These are phyloP conservation scores for Trichonephila inaurata DNA, from an alignment of 1,140 invertebrate genomes.

Conservation along the genomic window DNA sequence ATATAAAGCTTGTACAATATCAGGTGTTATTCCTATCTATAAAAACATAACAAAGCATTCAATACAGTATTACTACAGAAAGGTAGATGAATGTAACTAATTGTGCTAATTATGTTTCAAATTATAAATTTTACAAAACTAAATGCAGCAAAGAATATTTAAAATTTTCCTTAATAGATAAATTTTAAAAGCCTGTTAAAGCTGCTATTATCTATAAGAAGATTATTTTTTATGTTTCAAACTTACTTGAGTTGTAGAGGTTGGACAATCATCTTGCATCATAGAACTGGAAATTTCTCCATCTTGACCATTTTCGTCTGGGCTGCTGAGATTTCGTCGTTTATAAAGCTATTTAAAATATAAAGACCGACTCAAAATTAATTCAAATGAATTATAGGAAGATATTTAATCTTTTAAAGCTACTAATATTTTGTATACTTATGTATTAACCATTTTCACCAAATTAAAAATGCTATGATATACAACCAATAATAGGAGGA, in stretches of 20 bases:
- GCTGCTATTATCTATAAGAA: too few relatives aligned
- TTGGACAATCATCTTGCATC: conserved; percentile 61
- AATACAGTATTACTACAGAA: too few relatives aligned
- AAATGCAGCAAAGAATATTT: not conserved
- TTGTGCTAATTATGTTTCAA: too few relatives aligned
- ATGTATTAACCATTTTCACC: too few relatives aligned
- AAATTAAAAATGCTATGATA: too few relatives aligned
- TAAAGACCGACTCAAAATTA: not conserved
- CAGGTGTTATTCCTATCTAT: conserved; percentile 83
- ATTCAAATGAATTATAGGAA: too few relatives aligned
- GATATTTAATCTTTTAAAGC: too few relatives aligned
- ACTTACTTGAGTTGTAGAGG: conserved; percentile 53
- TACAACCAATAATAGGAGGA: too few relatives aligned
- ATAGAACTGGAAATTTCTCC: conserved; percentile 70
- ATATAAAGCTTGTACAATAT: conserved; percentile 92
- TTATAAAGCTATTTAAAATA: conserved; percentile 73
- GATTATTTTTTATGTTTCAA: not conserved
- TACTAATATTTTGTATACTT: too few relatives aligned
- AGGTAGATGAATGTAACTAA: too few relatives aligned
- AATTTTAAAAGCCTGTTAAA: too few relatives aligned
- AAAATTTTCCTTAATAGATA: not conserved
- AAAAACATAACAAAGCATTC: not conserved
- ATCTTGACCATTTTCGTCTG: conserved; percentile 67
- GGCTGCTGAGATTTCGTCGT: conserved; percentile 71
- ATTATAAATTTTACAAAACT: not conserved